A percentile compares a stretch with the other conserved stretches of the same genome.
Evolutionary conservation across 2,888 invertebrate species (phyloP).

Genomic region (Netelia melanura): DNA sequence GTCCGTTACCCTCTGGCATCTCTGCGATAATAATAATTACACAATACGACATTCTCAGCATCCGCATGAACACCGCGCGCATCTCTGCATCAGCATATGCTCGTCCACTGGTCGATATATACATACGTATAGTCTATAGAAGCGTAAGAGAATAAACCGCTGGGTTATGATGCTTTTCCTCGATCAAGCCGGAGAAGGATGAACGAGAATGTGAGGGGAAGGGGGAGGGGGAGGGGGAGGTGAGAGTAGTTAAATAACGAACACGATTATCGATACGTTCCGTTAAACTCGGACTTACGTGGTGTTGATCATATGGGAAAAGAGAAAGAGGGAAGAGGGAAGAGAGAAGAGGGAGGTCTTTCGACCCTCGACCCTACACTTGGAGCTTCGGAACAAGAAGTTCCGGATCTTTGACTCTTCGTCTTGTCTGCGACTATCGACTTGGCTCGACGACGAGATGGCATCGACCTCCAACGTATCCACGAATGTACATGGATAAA

Average conservation of each 20-base stretch:
- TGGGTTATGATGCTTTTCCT: slow-evolving; percentile 36
- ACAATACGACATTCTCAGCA: slow-evolving; percentile 62
- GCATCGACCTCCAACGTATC: slow-evolving; percentile 54
- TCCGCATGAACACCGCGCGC: slow-evolving; percentile 52
- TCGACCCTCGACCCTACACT: slow-evolving; percentile 52
- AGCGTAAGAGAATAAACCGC: slow-evolving; percentile 22
- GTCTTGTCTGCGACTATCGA: slow-evolving; percentile 42
- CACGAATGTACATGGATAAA: not conserved
- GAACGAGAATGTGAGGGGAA: not conserved
- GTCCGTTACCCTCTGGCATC: slow-evolving; percentile 31
- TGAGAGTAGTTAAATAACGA: slow-evolving; percentile 35
- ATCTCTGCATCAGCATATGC: slow-evolving; percentile 4
- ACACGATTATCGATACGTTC: slow-evolving; percentile 46
- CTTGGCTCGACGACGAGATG: slow-evolving; percentile 19
- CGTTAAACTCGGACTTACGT: slow-evolving; percentile 50
- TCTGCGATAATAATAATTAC: slow-evolving; percentile 47
- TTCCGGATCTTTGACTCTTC: slow-evolving; percentile 52
- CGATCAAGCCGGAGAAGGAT: not conserved
- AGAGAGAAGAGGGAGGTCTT: not conserved
- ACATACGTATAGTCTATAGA: not conserved
- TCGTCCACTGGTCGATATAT: not conserved
- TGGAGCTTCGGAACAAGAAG: slow-evolving; percentile 33
- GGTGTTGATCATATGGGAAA: slow-evolving; percentile 11
- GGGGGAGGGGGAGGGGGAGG: not conserved
- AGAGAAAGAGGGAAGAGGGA: not conserved